Percentiles rank a stretch among this genome's conserved stretches.
Conservation (phyloP, 2,797 vertebrate species). For the Anguilla obscura region DNA sequence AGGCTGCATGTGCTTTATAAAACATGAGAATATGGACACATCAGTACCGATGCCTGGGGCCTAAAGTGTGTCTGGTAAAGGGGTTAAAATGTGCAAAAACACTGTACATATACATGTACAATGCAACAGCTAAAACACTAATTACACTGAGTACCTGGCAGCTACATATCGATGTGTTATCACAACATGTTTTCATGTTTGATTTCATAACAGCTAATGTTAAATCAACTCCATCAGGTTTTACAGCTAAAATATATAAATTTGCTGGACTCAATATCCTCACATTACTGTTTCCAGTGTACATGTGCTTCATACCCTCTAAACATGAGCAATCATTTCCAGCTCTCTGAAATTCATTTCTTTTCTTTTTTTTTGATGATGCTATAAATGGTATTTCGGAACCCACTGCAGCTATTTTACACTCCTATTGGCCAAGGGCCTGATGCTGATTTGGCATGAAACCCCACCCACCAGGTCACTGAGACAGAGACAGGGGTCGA, state of each 20-base stretch:
- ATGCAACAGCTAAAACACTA: neutral
- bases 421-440: neutral
- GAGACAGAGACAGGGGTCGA: neutral
- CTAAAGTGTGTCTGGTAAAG: neutral
- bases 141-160: neutral
- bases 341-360: neutral
- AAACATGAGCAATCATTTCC: neutral
- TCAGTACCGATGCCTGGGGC: neutral
- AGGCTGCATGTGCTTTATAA: neutral
- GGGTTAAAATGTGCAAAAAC: neutral
- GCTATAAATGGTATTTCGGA: neutral
- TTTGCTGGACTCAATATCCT: too few relatives aligned
- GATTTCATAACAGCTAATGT: neutral
- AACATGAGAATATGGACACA: neutral
- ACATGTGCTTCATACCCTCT: neutral
- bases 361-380: neutral
- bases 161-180: neutral
- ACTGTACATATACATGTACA: neutral
- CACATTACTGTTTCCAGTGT: too few relatives aligned
- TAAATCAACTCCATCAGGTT: neutral
- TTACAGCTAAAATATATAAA: neutral
- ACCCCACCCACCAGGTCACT: neutral
- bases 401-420: neutral
- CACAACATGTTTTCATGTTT: neutral
- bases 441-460: neutral